Conservation (phyloP, 1,140 invertebrate species). For the Hycleus cichorii region DNA sequence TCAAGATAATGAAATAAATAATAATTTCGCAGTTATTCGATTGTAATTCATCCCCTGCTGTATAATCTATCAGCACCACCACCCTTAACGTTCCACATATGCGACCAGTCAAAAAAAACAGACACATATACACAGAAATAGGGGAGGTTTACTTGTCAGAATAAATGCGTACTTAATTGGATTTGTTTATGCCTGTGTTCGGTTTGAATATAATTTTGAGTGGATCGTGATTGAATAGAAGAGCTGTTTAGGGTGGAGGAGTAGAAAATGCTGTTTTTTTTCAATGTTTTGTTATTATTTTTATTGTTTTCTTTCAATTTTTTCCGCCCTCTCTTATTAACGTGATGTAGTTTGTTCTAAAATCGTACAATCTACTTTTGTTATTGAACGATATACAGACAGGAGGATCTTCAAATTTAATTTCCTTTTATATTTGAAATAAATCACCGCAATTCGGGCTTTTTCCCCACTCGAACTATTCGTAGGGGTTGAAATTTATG, state of each 20-base stretch:
- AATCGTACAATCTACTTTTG: not conserved
- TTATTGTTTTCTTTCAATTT: not conserved
- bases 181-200: constrained; percentile 31
- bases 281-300: not conserved
- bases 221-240: constrained; percentile 29
- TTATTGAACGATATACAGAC: too few species aligned
- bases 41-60: constrained; percentile 12
- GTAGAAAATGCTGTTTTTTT: constrained; percentile 25
- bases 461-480: not conserved
- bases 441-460: not conserved
- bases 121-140: not conserved
- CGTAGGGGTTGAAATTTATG: constrained; percentile 3
- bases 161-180: constrained; percentile 33
- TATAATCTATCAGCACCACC: not conserved
- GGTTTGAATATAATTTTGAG: constrained; percentile 33
- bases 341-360: too few species aligned
- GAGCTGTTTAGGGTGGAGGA: constrained; percentile 19
- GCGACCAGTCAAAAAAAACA: constrained; percentile 22
- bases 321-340: too few species aligned
- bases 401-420: constrained; percentile 1
- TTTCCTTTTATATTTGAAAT: constrained; percentile 6
- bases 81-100: constrained; percentile 21
- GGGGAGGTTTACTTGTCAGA: constrained; percentile 26
- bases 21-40: not conserved
- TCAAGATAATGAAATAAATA: too few species aligned